Percentiles rank a stretch among this genome's conserved stretches.
phyloP scores from a whole-genome alignment of 2,113 vertebrate genomes.

The Microtus montanus region DNA sequence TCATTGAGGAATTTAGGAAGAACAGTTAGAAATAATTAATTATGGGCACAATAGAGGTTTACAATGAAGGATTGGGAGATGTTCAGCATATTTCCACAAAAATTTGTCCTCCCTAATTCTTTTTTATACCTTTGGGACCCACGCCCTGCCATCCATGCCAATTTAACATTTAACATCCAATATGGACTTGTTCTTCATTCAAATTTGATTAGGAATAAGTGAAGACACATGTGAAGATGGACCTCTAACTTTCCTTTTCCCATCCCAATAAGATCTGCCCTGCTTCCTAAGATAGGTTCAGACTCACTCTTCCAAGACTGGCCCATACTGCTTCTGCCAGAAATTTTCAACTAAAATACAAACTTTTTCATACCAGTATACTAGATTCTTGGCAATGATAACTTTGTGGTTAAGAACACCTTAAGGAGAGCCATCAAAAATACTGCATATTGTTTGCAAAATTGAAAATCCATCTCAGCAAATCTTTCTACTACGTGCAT shows the following conservation, averaged over 20 bases:
- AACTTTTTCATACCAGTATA: background rate
- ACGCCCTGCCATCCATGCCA: background rate
- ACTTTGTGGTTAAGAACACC: background rate
- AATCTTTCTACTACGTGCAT: background rate
- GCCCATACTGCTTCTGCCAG: background rate
- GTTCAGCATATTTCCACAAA: background rate
- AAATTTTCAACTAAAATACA: background rate
- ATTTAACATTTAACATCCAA: background rate
- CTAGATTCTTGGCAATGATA: background rate
- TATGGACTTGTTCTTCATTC: background rate
- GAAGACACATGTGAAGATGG: background rate
- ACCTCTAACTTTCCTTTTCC: background rate
- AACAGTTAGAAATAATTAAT: slow-evolving; percentile 25
- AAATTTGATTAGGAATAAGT: background rate
- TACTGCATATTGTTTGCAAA: background rate
- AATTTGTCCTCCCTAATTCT: background rate
- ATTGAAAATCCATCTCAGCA: background rate
- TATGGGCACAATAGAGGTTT: background rate
- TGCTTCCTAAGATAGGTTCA: background rate
- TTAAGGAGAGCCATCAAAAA: background rate
- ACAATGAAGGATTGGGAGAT: background rate
- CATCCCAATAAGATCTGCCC: background rate
- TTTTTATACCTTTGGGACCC: background rate
- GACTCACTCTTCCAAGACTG: background rate
- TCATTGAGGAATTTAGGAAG: slow-evolving; percentile 50